phyloP scores from a whole-genome alignment of 2,797 vertebrate genomes.

The Phyllotis vaccarum region DNA sequence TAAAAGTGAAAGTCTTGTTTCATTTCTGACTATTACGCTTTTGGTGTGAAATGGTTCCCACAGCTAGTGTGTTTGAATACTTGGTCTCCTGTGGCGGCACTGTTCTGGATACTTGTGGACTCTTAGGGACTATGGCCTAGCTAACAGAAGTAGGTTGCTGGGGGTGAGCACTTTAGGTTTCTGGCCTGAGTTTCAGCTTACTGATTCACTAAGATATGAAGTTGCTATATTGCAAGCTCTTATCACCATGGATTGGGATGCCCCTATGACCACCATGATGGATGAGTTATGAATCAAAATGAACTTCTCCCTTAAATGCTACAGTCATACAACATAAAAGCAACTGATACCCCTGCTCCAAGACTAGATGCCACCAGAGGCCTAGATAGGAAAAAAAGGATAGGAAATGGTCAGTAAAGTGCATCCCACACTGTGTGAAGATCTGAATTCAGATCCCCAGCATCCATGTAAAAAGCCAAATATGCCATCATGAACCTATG shows the following conservation, averaged over 20 bases:
- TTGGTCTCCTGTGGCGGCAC: no score
- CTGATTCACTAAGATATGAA: background rate
- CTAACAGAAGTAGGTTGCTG: background rate
- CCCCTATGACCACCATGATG: background rate
- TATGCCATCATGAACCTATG: background rate
- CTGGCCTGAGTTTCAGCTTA: background rate
- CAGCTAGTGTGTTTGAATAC: background rate
- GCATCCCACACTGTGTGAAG: background rate
- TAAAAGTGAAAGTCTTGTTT: conserved; percentile 80
- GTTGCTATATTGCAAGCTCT: background rate
- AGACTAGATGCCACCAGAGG: conserved; percentile 72
- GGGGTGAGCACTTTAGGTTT: background rate
- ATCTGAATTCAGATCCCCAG: background rate
- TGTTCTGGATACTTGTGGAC: background rate
- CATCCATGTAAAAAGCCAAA: background rate
- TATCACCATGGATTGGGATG: background rate
- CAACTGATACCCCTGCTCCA: background rate
- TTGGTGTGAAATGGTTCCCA: background rate
- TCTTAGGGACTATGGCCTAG: background rate
- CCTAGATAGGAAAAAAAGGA: background rate
- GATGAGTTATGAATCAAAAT: background rate
- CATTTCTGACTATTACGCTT: conserved; percentile 76
- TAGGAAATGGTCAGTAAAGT: background rate
- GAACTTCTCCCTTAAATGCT: background rate
- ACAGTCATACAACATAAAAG: background rate